phyloP scores from a whole-genome alignment of 2,113 vertebrate species.

The Platysternon megacephalum region DNA sequence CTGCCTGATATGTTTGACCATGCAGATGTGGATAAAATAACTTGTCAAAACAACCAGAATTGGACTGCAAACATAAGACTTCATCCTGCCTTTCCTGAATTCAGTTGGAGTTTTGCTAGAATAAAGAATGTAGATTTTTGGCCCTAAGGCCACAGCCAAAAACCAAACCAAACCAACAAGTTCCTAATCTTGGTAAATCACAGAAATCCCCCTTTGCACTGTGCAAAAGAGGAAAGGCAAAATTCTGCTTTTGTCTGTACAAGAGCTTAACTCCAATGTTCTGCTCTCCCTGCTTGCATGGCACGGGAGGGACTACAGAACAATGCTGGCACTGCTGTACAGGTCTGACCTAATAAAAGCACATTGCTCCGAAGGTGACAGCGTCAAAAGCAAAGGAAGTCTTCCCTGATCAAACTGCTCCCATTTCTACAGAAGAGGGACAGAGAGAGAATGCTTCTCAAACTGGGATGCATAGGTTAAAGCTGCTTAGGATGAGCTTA shows the following conservation, averaged over 20 bases:
- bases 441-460: not conserved
- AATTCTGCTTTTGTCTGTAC: not conserved
- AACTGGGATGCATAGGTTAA: not conserved
- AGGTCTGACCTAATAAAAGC: not conserved
- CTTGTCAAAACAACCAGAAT: fast-evolving
- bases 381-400: not conserved
- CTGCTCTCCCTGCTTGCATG: not conserved
- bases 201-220: not conserved
- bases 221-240: not conserved
- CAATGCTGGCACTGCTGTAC: not conserved
- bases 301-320: not conserved
- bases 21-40: not conserved
- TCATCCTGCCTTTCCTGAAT: not conserved
- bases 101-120: not conserved
- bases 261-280: not conserved
- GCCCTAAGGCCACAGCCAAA: not conserved
- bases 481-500: not conserved
- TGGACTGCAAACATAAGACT: not conserved
- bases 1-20: fast-evolving
- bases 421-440: not conserved
- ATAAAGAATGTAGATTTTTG: not conserved
- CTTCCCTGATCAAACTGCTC: not conserved
- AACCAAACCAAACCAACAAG: not conserved
- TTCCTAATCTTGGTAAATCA: not conserved
- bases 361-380: not conserved